Percentiles rank a stretch among this genome's conserved stretches.
These are phyloP conservation scores for Takifugu rubripes DNA, from an alignment of 2,797 vertebrate species.

Conservation along the genomic window DNA sequence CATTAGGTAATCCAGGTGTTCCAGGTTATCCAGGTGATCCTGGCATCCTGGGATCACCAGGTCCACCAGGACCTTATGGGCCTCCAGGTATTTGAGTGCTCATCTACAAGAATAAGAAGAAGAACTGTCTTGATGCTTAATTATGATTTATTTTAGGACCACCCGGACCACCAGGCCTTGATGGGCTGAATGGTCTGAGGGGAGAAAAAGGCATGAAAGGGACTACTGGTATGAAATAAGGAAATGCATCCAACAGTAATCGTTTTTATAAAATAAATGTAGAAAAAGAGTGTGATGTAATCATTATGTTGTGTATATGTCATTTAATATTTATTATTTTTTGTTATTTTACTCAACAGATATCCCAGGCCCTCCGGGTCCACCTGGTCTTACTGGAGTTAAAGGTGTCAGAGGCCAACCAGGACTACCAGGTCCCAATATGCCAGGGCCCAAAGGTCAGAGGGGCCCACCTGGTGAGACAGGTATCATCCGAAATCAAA, in stretches of 20 bases:
- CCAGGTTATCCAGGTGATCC: constrained; percentile 43
- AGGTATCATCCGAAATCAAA: constrained; percentile 34
- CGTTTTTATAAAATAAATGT: neutral
- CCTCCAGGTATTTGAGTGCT: constrained; percentile 40
- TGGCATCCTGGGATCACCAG: constrained; percentile 41
- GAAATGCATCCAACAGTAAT: neutral
- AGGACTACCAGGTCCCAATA: constrained; percentile 34
- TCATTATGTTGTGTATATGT: neutral
- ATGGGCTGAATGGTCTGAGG: constrained; percentile 62
- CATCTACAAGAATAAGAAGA: too few species aligned
- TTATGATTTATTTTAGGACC: constrained; percentile 35
- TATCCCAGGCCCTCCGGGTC: constrained; percentile 43
- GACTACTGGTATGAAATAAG: constrained; percentile 39
- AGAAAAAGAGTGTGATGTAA: neutral
- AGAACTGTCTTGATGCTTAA: neutral
- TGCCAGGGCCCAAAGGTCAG: constrained; percentile 41
- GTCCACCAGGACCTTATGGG: constrained; percentile 45
- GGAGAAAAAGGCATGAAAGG: constrained; percentile 59
- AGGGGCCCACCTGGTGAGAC: constrained; percentile 42
- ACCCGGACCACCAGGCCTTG: constrained; percentile 48
- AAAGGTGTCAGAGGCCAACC: constrained; percentile 46
- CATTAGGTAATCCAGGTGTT: constrained; percentile 25
- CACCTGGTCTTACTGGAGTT: constrained; percentile 44
- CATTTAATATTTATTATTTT: neutral
- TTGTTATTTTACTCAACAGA: constrained; percentile 24